phyloP scores from a whole-genome alignment of 2,797 vertebrate genomes.

The Euphonia xanthogaster region DNA sequence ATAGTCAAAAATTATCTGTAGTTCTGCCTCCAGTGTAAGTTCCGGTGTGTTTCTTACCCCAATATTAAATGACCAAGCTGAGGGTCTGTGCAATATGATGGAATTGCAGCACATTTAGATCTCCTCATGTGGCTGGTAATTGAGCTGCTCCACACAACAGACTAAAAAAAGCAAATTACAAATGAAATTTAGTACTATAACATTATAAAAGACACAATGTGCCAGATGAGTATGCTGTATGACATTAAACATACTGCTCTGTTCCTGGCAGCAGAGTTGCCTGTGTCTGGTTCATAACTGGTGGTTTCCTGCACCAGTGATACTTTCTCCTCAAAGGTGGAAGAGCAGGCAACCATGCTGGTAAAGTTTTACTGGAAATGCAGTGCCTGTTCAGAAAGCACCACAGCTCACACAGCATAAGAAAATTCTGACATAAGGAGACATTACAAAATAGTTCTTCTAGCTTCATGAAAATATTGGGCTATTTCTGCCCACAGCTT shows the following conservation, averaged over 20 bases:
- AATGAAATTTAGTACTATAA: conserved; percentile 41
- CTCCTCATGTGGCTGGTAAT: background rate
- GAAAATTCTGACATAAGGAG: background rate
- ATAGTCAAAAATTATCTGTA: background rate
- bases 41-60: background rate
- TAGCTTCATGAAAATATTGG: background rate
- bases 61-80: background rate
- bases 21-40: background rate
- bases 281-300: background rate
- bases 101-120: background rate
- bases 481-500: background rate
- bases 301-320: background rate
- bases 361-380: background rate
- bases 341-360: background rate
- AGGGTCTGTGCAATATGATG: background rate
- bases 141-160: background rate
- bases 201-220: background rate
- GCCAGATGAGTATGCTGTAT: background rate
- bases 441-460: background rate
- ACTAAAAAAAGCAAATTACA: background rate
- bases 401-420: fast-evolving
- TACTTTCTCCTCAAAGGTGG: background rate
- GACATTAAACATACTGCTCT: background rate
- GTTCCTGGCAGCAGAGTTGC: background rate
- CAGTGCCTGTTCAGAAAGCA: background rate